Evolutionary conservation across 2,113 vertebrate species (phyloP).

Genomic region (Serilophus lunatus): DNA sequence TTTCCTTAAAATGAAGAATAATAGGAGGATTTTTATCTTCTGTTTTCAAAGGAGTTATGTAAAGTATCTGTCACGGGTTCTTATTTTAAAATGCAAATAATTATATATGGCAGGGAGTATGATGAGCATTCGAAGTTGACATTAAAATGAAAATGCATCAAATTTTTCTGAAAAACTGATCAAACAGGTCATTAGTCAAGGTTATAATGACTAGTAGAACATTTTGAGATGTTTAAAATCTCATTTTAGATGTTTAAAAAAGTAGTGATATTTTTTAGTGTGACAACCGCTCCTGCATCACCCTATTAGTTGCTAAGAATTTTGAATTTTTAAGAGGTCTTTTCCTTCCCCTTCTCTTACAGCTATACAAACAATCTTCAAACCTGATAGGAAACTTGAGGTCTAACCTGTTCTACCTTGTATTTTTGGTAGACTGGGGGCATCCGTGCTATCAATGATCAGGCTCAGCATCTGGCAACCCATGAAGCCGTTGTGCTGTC

Average conservation of each 20-base stretch:
- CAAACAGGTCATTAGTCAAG: slow-evolving; percentile 9
- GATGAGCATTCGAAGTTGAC: slow-evolving; percentile 23
- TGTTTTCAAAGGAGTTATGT: background rate
- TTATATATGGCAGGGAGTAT: slow-evolving; percentile 17
- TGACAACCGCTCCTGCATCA: background rate
- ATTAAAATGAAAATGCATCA: slow-evolving; percentile 15
- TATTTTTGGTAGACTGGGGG: background rate
- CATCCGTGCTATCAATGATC: background rate
- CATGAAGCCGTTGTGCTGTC: background rate
- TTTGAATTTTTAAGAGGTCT: background rate
- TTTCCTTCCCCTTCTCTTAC: background rate
- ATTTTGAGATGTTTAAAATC: background rate
- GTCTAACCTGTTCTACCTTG: background rate
- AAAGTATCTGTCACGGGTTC: slow-evolving; percentile 31
- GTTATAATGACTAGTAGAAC: background rate
- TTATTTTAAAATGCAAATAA: slow-evolving; percentile 54
- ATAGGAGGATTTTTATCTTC: background rate
- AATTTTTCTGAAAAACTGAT: slow-evolving; percentile 10
- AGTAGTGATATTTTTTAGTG: background rate
- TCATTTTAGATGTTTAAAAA: background rate
- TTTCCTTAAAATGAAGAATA: background rate
- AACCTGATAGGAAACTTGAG: background rate
- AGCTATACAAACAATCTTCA: background rate
- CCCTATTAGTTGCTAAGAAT: background rate
- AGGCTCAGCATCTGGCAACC: background rate